These are phyloP conservation scores for Dioctria linearis DNA, from an alignment of 2,888 invertebrate species.

Conservation along the genomic window DNA sequence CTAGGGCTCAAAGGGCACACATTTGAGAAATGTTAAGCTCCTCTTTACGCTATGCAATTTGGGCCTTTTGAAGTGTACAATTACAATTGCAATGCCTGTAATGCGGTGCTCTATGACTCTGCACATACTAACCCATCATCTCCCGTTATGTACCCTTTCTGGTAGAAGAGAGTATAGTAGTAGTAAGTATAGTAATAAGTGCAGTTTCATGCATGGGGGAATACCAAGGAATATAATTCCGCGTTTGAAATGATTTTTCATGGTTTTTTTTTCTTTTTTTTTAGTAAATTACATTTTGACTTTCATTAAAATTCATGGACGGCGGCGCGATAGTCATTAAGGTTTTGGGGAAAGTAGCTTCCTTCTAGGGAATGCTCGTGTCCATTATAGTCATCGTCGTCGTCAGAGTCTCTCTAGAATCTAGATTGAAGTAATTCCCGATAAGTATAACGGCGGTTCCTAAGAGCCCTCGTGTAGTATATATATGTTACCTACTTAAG, in stretches of 20 bases:
- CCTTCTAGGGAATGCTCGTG: background rate
- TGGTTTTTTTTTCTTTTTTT: background rate
- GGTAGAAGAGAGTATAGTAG: no score
- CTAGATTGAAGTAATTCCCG: conserved; percentile 9
- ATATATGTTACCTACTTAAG: background rate
- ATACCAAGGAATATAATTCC: background rate
- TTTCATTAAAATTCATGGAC: conserved; percentile 40
- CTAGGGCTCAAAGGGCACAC: conserved; percentile 19
- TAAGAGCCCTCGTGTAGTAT: conserved; percentile 9
- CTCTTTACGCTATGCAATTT: conserved; percentile 23
- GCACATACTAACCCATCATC: no score
- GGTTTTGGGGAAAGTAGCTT: background rate
- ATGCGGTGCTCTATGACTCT: background rate
- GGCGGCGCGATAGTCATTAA: background rate
- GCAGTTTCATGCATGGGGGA: background rate
- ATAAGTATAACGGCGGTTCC: background rate
- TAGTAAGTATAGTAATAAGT: background rate
- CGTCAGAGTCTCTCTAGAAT: background rate
- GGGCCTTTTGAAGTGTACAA: conserved; percentile 16
- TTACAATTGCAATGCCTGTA: conserved; percentile 12
- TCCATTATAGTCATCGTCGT: background rate
- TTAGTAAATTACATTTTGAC: conserved; percentile 25
- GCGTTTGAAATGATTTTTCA: no score
- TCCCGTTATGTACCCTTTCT: no score
- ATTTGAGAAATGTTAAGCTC: conserved; percentile 35